These are phyloP conservation scores for Conus betulinus DNA, from an alignment of 1,140 invertebrate genomes.

Conservation along the genomic window DNA sequence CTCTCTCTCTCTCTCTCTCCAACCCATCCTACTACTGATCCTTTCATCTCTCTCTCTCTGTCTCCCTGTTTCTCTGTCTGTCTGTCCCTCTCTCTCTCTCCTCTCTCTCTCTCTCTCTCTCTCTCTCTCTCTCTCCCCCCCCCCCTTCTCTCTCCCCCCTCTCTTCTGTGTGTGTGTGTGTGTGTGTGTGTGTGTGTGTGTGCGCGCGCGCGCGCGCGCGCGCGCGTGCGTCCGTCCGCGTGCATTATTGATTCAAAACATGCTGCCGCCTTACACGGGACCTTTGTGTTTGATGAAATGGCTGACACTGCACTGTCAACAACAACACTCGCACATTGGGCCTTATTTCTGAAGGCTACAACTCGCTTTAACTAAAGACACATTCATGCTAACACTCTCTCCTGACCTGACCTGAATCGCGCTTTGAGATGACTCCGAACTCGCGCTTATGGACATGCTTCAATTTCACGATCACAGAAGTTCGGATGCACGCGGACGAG, in stretches of 20 bases:
- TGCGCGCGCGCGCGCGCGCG: too few species aligned
- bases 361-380: too few species aligned
- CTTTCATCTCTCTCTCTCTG: not conserved
- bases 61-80: not conserved
- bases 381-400: too few species aligned
- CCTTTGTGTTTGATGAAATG: not conserved
- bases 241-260: not conserved
- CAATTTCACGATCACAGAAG: too few species aligned
- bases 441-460: too few species aligned
- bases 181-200: not conserved
- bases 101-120: not conserved
- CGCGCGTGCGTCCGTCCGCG: too few species aligned
- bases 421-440: too few species aligned
- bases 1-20: not conserved
- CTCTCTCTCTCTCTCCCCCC: not conserved
- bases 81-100: not conserved
- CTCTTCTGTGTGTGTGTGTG: not conserved
- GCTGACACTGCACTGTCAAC: not conserved
- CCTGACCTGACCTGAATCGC: too few species aligned
- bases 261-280: not conserved
- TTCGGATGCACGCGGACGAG: too few species aligned
- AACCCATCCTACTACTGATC: not conserved
- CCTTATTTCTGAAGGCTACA: not conserved
- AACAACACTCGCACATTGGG: not conserved
- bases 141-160: not conserved